Evolutionary conservation across 2,888 invertebrate genomes (phyloP), one percentile per base, ranked within the genome.

Genomic region (Willowsia nigromaculata): DNA sequence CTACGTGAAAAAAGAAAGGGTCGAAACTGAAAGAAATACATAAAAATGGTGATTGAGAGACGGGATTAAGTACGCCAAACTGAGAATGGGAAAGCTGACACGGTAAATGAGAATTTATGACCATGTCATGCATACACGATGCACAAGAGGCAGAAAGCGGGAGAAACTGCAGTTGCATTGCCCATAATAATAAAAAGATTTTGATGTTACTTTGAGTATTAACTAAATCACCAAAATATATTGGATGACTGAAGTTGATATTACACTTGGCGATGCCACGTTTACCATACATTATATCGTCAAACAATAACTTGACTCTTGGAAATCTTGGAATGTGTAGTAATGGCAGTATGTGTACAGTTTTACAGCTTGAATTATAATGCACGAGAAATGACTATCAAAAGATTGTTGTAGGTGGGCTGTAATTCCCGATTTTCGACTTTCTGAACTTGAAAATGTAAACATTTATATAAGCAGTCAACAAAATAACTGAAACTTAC

Each of bases 41-140:
- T 80, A 85, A 85, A 76, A 85, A 85, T 85, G 33, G 85, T 78
- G 85, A 86, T 86, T 86, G 85, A 86, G 85, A 86, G 78, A 62
- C 27, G 40, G 59, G 85, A 86, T 86, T 86, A 86, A 86, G 85
- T 65, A 15, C 25, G 65, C 65, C 78, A 78, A 80, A 85, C 40
- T 84, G 84, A 76, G 76, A 86, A 80, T 78, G 68, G 78, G 40
- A 59, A 86, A 65, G 78, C 62, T 86, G 85, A 86, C 85, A 86
- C 78, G 85, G 78, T 86, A 86, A 86, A 86, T 86, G 85, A 86
- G 85, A 76, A 86, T 86, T 86, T 86, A 86, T 86, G 80, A 86
- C 78, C 78, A 40, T 18, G 84, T 74, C 74, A 74, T 74, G 74
- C 30, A 74, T 43, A 47, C 71, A 71, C 9, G 40, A 71, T 71